phyloP scores from a whole-genome alignment of 2,113 vertebrate species.

The Australoheros scitulus region DNA sequence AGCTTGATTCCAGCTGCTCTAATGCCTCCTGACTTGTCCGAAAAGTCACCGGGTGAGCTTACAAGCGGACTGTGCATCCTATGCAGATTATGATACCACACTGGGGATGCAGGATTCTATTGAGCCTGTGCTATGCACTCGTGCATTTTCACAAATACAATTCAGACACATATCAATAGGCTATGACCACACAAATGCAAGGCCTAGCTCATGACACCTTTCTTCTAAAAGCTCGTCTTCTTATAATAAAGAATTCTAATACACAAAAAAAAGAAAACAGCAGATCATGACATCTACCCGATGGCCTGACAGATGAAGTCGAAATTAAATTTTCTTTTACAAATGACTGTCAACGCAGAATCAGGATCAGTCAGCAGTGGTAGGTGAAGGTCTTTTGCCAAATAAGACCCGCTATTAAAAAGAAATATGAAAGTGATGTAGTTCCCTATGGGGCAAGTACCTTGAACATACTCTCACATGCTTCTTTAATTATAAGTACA shows the following conservation, averaged over 20 bases:
- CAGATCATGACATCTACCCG: constrained; percentile 49
- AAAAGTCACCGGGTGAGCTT: constrained; percentile 16
- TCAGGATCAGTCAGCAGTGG: constrained; percentile 44
- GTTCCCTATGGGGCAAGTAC: constrained; percentile 40
- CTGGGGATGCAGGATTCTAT: neutral
- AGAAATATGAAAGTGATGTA: constrained; percentile 51
- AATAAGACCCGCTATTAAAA: constrained; percentile 58
- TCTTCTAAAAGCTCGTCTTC: neutral
- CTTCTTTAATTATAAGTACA: constrained; percentile 70
- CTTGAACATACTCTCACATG: constrained; percentile 41
- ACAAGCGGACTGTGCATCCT: constrained; percentile 31
- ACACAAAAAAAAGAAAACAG: neutral
- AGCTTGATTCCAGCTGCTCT: constrained; percentile 58
- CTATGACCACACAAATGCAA: neutral
- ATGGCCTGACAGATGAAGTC: neutral
- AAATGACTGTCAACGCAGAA: constrained; percentile 57
- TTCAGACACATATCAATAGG: neutral
- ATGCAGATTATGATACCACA: neutral
- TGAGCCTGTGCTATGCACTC: neutral
- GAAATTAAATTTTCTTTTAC: constrained; percentile 60
- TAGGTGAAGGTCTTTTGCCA: constrained; percentile 52
- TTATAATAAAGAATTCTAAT: neutral
- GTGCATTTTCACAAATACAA: neutral
- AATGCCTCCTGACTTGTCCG: constrained; percentile 22
- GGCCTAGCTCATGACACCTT: neutral